phyloP scores from a whole-genome alignment of 2,113 vertebrate species.

The Sclerurus mexicanus region DNA sequence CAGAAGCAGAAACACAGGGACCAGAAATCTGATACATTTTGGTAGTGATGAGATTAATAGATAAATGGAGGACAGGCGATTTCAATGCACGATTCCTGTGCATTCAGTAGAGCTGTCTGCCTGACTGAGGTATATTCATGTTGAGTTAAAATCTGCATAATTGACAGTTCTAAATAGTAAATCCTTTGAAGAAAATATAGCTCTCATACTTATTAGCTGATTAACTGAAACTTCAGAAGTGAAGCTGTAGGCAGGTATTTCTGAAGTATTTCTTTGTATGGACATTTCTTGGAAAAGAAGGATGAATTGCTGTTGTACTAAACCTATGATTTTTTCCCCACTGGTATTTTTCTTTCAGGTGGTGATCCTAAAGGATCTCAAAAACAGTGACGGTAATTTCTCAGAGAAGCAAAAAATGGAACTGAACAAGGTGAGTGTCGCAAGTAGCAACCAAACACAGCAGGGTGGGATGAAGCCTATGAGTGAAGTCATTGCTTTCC shows the following conservation, averaged over 20 bases:
- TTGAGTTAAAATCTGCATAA: not conserved
- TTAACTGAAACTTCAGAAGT: not conserved
- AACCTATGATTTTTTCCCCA: not conserved
- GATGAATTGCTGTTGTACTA: not conserved
- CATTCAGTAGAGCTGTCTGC: not conserved
- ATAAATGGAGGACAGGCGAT: not conserved
- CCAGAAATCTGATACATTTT: not conserved
- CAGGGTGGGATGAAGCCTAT: not conserved
- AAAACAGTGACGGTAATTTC: slow-evolving; percentile 87
- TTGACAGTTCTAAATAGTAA: not conserved
- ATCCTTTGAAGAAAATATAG: not conserved
- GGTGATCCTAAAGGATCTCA: slow-evolving; percentile 92
- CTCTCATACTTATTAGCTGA: not conserved
- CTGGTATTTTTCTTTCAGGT: slow-evolving; percentile 73
- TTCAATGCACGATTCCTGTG: not conserved
- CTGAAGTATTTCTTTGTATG: not conserved
- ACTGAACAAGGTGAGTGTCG: slow-evolving; percentile 84
- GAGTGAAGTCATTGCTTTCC: not conserved
- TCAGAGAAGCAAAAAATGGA: slow-evolving; percentile 89
- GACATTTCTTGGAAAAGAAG: not conserved
- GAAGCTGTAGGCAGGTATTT: not conserved
- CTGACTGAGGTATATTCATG: not conserved
- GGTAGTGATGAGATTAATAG: not conserved
- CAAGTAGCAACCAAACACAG: not conserved
- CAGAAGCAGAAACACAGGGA: not conserved